Base-by-base conservation (phyloP, 2,888 invertebrate genomes). In the Metellina segmentata region DNA sequence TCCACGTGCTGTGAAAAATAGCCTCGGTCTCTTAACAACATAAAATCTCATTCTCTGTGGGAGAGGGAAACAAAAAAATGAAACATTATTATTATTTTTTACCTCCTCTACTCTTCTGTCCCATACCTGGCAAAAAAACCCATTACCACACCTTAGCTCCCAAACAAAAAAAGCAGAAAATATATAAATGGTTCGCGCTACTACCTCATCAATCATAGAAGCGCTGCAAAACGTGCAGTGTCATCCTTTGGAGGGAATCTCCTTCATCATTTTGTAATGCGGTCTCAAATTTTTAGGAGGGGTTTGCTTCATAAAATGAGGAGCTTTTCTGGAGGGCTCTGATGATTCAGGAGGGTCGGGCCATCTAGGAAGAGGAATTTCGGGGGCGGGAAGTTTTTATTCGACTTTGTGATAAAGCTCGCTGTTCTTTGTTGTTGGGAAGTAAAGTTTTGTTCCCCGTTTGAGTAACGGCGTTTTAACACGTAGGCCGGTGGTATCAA, bases 241-340 rank as follows among this genome's bases (percentile, higher is more conserved):
- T 88, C 88, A 71, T 61, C 13, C 53, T 74, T 81, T 61, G 16
- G 19, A 9, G 7, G 11, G 48, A 48, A 53, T 52, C 52, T 20
- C 72, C 77, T 85, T 77, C 77, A 85, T 87, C 87, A 87, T 87
- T 87, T 87, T 81, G 81, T 85, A 85, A 85, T 85, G 85, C 85
- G 85, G 85, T 85, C 53, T 51, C 69, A 49, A 85, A 48, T 83
- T 83, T 83, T 53, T 61, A 48, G 85, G 69, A 69, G 77, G 61
- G 9, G 53, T 82, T 74, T 51, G 83, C 13, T 72, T 83, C 72
- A 83, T 74, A 34, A 74, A 83, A 83, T 74, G 53, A 74, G 70
- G 52, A 53, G 52, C 0, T 34, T 69, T 52, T 51, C n/a, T 52
- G 11, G 70, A 6, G 52, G 77, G 9, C 52, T 77, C 77, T 52